A percentile compares a stretch with the other conserved stretches of the same genome.
These are phyloP conservation scores for Zaprionus bogoriensis DNA, from an alignment of 2,888 invertebrate genomes.

Conservation along the genomic window DNA sequence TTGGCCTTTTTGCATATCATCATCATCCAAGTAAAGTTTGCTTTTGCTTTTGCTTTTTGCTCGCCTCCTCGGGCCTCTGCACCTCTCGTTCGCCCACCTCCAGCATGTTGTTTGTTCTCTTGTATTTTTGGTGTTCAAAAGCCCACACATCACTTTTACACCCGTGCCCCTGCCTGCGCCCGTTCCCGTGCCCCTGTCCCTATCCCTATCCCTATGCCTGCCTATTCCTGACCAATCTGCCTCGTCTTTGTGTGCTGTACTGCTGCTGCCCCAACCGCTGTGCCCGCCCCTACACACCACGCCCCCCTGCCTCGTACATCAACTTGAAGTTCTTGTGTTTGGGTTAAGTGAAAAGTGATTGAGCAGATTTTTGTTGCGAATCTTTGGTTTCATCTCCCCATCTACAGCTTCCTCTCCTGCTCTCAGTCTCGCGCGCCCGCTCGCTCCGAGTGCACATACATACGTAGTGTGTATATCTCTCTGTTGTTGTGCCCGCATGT, in stretches of 20 bases:
- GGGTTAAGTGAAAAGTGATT: conserved; percentile 76
- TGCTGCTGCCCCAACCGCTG: neutral
- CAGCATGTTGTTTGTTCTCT: conserved; percentile 59
- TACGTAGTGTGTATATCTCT: neutral
- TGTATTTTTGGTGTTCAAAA: conserved; percentile 69
- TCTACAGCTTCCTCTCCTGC: neutral
- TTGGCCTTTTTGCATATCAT: conserved; percentile 64
- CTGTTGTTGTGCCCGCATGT: conserved; percentile 44
- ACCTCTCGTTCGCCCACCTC: neutral
- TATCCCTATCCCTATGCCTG: too few species aligned
- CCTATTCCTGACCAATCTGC: conserved; percentile 29
- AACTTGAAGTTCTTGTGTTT: conserved; percentile 74
- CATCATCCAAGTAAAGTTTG: conserved; percentile 70
- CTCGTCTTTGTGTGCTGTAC: conserved; percentile 30
- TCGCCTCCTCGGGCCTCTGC: conserved; percentile 5
- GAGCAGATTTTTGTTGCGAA: conserved; percentile 75
- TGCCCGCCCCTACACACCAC: neutral
- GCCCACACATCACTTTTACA: conserved; percentile 74
- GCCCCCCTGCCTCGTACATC: conserved; percentile 32
- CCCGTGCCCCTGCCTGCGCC: neutral
- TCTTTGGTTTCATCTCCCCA: conserved; percentile 60
- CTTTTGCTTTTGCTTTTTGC: conserved; percentile 68
- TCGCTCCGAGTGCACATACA: too few species aligned
- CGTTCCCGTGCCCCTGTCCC: neutral
- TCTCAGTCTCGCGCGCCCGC: neutral